These are phyloP conservation scores for Hydra vulgaris DNA, from an alignment of 30 jellyfish, hydroid and myxozoan species.

Conservation along the genomic window DNA sequence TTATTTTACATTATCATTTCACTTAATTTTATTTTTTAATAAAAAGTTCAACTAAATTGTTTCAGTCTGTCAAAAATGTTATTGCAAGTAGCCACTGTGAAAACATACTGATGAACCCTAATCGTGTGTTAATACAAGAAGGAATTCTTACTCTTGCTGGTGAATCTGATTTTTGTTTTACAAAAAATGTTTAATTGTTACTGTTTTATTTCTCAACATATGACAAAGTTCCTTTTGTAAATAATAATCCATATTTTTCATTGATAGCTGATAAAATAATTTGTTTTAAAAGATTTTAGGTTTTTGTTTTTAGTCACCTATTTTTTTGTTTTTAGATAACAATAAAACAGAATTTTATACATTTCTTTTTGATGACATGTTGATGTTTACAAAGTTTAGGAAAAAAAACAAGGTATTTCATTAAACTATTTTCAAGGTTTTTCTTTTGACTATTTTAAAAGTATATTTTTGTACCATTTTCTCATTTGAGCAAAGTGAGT, in stretches of 20 bases:
- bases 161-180: constrained; percentile 13
- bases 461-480: no score
- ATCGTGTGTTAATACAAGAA: constrained; percentile 57
- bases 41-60: background rate
- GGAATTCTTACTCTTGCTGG: constrained; percentile 68
- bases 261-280: no score
- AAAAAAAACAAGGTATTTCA: constrained; percentile 56
- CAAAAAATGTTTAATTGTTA: no score
- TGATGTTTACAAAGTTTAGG: constrained; percentile 51
- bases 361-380: constrained; percentile 66
- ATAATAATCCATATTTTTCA: background rate
- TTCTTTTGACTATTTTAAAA: no score
- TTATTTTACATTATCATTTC: background rate
- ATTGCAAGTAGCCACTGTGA: constrained; percentile 32
- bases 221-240: no score
- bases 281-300: no score
- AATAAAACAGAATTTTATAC: constrained; percentile 53
- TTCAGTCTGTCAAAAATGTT: constrained; percentile 47
- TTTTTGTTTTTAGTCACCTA: no score
- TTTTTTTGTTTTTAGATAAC: constrained; percentile 36
- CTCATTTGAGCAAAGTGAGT: no score
- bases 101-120: constrained; percentile 54
- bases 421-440: background rate
- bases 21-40: background rate
- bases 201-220: background rate